Percentiles rank a stretch among this genome's conserved stretches.
phyloP scores from a whole-genome alignment of 2,797 vertebrate species.

The Catharus ustulatus region DNA sequence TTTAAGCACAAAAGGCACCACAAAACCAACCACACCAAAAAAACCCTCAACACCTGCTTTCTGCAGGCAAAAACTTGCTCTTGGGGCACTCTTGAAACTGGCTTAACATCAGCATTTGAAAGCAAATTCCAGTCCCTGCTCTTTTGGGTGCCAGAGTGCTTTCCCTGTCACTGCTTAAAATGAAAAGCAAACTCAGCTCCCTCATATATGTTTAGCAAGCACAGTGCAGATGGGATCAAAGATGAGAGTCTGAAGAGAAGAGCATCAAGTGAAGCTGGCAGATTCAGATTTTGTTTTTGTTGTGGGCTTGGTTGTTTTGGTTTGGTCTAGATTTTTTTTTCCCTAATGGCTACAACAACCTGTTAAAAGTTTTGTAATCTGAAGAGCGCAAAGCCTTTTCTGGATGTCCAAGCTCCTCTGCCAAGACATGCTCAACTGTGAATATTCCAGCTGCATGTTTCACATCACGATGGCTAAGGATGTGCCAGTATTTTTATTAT shows the following conservation, averaged over 20 bases:
- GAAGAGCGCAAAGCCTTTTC: slow-evolving; percentile 28
- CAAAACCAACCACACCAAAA: not conserved
- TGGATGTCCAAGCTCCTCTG: slow-evolving; percentile 3
- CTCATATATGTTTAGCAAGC: not conserved
- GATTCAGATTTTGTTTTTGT: not conserved
- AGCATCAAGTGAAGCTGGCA: not conserved
- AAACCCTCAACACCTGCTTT: slow-evolving; percentile 53
- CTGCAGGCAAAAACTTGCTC: slow-evolving; percentile 58
- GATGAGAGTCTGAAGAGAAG: not conserved
- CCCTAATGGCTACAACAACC: slow-evolving; percentile 32
- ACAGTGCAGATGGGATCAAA: not conserved
- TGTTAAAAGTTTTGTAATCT: slow-evolving; percentile 43
- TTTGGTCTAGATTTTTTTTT: not conserved
- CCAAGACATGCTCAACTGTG: slow-evolving; percentile 33
- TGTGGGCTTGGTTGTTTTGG: not conserved
- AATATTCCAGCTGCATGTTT: slow-evolving; percentile 62
- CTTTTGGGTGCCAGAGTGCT: slow-evolving; percentile 32
- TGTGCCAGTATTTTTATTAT: slow-evolving; percentile 54
- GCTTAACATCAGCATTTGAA: slow-evolving; percentile 56
- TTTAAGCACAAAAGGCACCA: not conserved
- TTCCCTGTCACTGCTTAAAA: slow-evolving; percentile 17
- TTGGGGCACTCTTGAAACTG: slow-evolving; percentile 40
- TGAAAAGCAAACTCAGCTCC: not conserved
- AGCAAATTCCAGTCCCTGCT: slow-evolving; percentile 33
- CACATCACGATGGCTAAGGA: slow-evolving; percentile 25